Conservation (phyloP, 92 coral and sea anemone genomes). For the Chrysogorgia sp. region DNA sequence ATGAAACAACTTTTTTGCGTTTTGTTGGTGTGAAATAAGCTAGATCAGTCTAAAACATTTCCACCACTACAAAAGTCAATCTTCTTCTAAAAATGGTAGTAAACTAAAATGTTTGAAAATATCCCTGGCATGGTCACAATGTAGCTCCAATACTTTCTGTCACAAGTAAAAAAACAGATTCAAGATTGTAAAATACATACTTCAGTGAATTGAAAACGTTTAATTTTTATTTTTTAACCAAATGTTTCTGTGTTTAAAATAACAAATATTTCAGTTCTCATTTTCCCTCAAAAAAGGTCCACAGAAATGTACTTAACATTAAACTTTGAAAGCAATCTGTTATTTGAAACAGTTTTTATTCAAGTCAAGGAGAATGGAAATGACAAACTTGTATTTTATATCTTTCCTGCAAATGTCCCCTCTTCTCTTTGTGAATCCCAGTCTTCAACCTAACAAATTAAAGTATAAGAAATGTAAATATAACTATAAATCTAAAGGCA, state of each 20-base stretch:
- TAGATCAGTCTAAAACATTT: no score
- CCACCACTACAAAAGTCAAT: no score
- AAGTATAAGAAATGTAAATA: neutral
- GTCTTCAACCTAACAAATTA: slow-evolving; percentile 68
- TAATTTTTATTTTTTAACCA: neutral
- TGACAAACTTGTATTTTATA: slow-evolving; percentile 29
- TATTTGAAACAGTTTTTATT: neutral
- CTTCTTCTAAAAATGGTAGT: no score
- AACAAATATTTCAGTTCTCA: neutral
- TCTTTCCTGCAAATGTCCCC: slow-evolving; percentile 88
- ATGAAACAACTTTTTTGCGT: no score
- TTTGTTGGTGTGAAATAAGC: no score
- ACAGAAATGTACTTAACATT: neutral
- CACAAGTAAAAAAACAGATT: no score
- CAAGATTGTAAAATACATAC: no score
- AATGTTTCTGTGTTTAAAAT: neutral
- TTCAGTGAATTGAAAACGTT: neutral
- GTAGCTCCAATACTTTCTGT: neutral
- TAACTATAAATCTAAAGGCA: no score
- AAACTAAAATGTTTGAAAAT: no score
- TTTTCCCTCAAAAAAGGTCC: neutral
- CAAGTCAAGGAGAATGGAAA: neutral
- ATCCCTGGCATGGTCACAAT: no score
- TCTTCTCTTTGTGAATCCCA: slow-evolving; percentile 87
- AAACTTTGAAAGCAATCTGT: neutral